These are phyloP conservation scores for Acrobasis consociella DNA, from an alignment of 2,888 invertebrate genomes.

Conservation along the genomic window DNA sequence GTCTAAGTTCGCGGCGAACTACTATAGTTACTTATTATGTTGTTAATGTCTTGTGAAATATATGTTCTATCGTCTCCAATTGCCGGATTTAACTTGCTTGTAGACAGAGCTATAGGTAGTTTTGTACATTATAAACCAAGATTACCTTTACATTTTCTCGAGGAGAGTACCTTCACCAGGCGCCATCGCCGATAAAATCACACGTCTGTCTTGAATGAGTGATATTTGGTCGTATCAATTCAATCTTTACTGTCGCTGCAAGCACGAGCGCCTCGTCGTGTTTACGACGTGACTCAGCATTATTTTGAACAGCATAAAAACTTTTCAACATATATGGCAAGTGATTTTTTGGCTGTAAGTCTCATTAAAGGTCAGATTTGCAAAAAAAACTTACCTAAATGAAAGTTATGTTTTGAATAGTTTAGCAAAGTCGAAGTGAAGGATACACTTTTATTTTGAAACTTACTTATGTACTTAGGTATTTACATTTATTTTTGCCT, in stretches of 20 bases:
- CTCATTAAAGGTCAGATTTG: too few species aligned
- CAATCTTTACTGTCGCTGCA: conserved; percentile 37
- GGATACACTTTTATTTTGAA: too few species aligned
- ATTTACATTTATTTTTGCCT: too few species aligned
- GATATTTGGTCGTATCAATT: conserved; percentile 31
- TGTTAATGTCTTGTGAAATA: not conserved
- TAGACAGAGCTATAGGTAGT: too few species aligned
- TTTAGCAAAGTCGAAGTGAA: too few species aligned
- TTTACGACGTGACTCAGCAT: conserved; percentile 34
- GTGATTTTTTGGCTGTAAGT: not conserved
- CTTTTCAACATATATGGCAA: not conserved
- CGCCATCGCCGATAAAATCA: conserved; percentile 14
- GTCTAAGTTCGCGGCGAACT: too few species aligned
- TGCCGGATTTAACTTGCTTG: too few species aligned
- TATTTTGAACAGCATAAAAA: conserved; percentile 23
- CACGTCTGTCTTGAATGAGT: conserved; percentile 13
- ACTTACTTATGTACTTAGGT: too few species aligned
- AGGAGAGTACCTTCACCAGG: not conserved
- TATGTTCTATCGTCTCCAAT: not conserved
- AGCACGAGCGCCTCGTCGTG: conserved; percentile 27
- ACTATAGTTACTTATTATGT: too few species aligned
- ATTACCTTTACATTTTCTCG: not conserved
- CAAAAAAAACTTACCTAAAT: too few species aligned
- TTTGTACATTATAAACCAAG: too few species aligned
- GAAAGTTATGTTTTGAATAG: too few species aligned